A percentile compares a stretch with the other conserved stretches of the same genome.
phyloP scores from a whole-genome alignment of 2,113 vertebrate genomes.

The western clawed frog (Xenopus tropicalis) region UCB_Xtro_10.0 CM004449.2:43110001-43110500 shows the following conservation, averaged over 20 bases:
- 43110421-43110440: background rate
- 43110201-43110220: background rate
- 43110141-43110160: too few species aligned
- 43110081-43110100: too few species aligned
- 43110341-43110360: slow-evolving; percentile 34
- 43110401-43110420: slow-evolving; percentile 17
- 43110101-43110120: too few species aligned
- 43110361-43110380: slow-evolving; percentile 39
- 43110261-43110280: slow-evolving; percentile 41
- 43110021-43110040: too few species aligned
- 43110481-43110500: too few species aligned
- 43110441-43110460: background rate
- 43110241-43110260: slow-evolving; percentile 25
- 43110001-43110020: too few species aligned
- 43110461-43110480: too few species aligned
- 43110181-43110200: background rate
- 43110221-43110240: slow-evolving; percentile 1
- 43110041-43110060: too few species aligned
- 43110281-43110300: slow-evolving; percentile 35
- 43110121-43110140: too few species aligned
- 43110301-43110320: slow-evolving; percentile 39
- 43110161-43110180: too few species aligned
- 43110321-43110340: slow-evolving; percentile 36
- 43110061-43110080: too few species aligned
- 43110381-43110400: slow-evolving; percentile 16